Evolutionary conservation across 2,113 vertebrate genomes (phyloP), one percentile per base, ranked within the genome.

Genomic region (Rhineura floridana): DNA sequence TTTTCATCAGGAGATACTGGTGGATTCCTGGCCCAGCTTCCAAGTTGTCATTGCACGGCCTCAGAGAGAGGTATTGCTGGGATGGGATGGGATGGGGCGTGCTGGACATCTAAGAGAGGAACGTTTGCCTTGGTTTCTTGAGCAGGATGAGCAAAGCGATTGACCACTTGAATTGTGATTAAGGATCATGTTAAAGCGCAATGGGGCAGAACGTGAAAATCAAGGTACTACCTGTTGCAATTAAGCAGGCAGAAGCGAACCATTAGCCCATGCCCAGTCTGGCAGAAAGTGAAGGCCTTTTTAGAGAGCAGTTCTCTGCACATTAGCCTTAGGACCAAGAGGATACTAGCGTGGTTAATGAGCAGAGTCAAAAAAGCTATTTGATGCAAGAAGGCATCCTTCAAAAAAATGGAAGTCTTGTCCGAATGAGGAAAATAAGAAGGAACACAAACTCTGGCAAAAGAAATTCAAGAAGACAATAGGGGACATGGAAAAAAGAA

Each of bases 11-110:
- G 83, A 75, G 70, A 36, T 85, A 36, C 7, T 85, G 3, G 70
- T 85, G 36, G 83, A 85, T 50, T 85, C 50, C 36, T 85, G 83
- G 83, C 70, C 83, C 36, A 59, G 21, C n/a, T 85, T 85, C 28
- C 83, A 33, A 44, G 83, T 62, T 30, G 83, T 75, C 36, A 75
- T 85, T 70, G 83, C 83, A 44, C 50, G 83, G 52, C 69, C 39
- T 52, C 69, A 85, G 15, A 85, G 83, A 85, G 70, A 75, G 83
- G 70, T 85, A 75, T 19, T 42, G n/a, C 12, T 42, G 11, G 6
- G 6, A 19, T 59, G 55, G 55, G 55, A 28, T 42, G 79, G 52
- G 23, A 28, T 4, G n/a, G n/a, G n/a, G n/a, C n/a, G 21, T 62
- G 23, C 59, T 44, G 36, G 25, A 2, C 42, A 67, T 6, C 44